These are phyloP conservation scores for Esox niger DNA, from an alignment of 2,113 vertebrate genomes.

Conservation along the genomic window DNA sequence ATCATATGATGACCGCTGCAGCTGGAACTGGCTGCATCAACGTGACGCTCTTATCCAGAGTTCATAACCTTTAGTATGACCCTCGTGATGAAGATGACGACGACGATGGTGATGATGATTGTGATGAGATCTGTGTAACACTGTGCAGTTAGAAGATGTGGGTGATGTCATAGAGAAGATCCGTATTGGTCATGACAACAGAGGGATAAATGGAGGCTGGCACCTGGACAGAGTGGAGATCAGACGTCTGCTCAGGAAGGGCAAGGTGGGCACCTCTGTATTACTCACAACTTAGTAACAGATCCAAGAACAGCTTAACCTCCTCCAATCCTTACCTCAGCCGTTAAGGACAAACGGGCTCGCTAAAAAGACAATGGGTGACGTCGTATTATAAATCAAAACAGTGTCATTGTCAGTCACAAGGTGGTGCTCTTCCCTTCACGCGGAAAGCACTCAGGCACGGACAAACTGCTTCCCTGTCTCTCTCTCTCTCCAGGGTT, in stretches of 20 bases:
- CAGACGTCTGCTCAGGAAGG: slow-evolving; percentile 88
- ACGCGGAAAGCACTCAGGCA: not conserved
- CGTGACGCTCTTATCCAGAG: too few relatives aligned
- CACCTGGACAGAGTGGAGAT: slow-evolving; percentile 88
- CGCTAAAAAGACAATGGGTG: not conserved
- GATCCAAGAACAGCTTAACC: not conserved
- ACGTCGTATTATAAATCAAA: not conserved
- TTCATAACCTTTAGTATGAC: too few relatives aligned
- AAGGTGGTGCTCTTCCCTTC: not conserved
- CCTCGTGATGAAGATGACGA: not conserved
- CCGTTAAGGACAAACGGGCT: not conserved
- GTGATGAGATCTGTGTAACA: not conserved
- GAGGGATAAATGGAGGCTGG: slow-evolving; percentile 89
- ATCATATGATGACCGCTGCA: too few relatives aligned
- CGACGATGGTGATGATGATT: not conserved
- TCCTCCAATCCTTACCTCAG: not conserved
- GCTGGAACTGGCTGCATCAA: too few relatives aligned
- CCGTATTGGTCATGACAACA: slow-evolving; percentile 86
- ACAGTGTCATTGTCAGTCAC: not conserved
- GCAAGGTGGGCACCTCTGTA: slow-evolving; percentile 75
- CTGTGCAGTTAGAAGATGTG: slow-evolving; percentile 84
- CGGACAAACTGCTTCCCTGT: not conserved
- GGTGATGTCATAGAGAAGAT: slow-evolving; percentile 96
- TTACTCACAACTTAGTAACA: not conserved
- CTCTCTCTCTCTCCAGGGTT: slow-evolving; percentile 74